These are phyloP conservation scores for Halichondria panicea DNA, from an alignment of 37 sponge, comb jelly and placozoan genomes.

Conservation along the genomic window DNA sequence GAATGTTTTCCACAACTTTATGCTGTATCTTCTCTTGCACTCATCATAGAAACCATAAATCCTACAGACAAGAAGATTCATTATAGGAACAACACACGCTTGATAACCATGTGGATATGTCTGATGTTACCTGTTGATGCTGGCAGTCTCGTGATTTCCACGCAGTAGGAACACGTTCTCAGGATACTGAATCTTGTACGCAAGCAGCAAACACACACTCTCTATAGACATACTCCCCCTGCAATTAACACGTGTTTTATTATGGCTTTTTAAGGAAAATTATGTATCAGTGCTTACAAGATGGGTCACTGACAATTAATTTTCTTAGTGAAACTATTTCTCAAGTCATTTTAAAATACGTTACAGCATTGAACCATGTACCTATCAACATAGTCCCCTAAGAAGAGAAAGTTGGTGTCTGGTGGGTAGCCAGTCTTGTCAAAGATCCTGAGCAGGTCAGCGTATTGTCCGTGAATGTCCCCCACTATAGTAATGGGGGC, in stretches of 20 bases:
- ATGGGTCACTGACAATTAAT: not conserved
- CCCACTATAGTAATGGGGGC: conserved; percentile 89
- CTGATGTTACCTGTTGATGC: conserved; percentile 69
- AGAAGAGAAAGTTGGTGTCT: conserved; percentile 79
- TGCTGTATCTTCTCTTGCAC: conserved; percentile 94
- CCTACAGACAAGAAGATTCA: conserved; percentile 60
- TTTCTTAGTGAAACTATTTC: not conserved
- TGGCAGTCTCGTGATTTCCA: conserved; percentile 92
- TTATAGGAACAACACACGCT: not conserved
- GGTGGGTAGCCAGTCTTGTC: conserved; percentile 87
- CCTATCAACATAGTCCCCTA: conserved; percentile 92
- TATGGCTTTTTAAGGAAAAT: not conserved
- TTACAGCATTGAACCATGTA: not conserved
- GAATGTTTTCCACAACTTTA: conserved; percentile 95
- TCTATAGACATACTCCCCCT: conserved; percentile 87
- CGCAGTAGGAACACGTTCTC: conserved; percentile 83
- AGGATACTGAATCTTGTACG: conserved; percentile 89
- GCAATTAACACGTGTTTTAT: not conserved
- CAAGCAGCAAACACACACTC: conserved; percentile 82
- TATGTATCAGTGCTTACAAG: not conserved
- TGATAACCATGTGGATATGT: not conserved
- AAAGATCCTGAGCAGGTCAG: conserved; percentile 79
- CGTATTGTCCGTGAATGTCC: conserved; percentile 92
- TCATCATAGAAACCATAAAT: conserved; percentile 97
- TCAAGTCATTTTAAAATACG: not conserved